Evolutionary conservation across 2,888 invertebrate genomes (phyloP).

Genomic region (Epiblema foenella): DNA sequence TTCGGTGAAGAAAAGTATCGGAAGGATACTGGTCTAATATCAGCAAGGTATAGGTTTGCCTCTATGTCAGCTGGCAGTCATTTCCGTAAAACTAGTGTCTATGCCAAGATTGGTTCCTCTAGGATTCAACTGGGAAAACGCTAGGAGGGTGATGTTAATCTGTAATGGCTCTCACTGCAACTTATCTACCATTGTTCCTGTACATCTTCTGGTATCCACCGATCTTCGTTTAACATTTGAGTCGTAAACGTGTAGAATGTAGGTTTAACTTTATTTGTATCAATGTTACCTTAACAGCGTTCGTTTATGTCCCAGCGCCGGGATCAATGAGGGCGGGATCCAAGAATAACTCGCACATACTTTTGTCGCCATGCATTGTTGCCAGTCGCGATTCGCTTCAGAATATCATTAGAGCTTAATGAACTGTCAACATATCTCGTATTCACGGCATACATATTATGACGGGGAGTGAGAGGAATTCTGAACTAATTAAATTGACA

Average conservation of each 20-base stretch:
- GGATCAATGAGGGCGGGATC: conserved; percentile 38
- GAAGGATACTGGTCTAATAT: no score
- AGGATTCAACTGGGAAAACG: no score
- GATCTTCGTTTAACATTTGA: background rate
- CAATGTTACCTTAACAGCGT: conserved; percentile 16
- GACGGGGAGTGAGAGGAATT: conserved; percentile 6
- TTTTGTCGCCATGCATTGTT: conserved; percentile 39
- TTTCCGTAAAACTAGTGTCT: no score
- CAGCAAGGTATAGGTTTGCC: no score
- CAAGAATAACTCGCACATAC: conserved; percentile 35
- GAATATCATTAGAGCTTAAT: conserved; percentile 31
- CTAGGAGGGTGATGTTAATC: no score
- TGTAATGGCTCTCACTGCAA: no score
- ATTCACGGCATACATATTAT: conserved; percentile 22
- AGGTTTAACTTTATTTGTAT: background rate
- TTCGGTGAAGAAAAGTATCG: no score
- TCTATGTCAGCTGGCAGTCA: no score
- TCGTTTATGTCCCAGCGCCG: conserved; percentile 27
- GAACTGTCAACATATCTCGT: conserved; percentile 30
- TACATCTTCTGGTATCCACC: background rate
- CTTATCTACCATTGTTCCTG: no score
- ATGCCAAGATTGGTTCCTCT: no score
- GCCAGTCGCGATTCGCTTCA: conserved; percentile 34
- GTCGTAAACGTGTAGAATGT: conserved; percentile 1
- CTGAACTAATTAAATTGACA: background rate